phyloP scores from a whole-genome alignment of 2,797 vertebrate species.

The Syngnathus acus region DNA sequence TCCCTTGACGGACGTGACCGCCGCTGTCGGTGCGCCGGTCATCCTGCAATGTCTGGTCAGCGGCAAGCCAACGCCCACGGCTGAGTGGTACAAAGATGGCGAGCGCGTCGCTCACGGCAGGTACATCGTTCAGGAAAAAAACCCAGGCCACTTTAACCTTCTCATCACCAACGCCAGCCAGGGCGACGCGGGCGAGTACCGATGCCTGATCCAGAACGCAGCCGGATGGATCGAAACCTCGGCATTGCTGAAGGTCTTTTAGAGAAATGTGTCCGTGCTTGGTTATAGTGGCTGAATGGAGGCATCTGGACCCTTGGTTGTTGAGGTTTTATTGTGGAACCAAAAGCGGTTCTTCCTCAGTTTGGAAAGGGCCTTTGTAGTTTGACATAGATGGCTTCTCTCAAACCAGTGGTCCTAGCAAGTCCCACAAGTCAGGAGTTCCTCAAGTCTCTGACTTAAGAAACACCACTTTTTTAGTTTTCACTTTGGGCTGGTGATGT shows the following conservation, averaged over 20 bases:
- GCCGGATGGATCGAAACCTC: constrained; percentile 76
- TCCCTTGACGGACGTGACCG: constrained; percentile 76
- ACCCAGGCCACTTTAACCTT: constrained; percentile 80
- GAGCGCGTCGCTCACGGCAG: constrained; percentile 70
- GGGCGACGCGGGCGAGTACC: constrained; percentile 84
- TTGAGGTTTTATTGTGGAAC: neutral
- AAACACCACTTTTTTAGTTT: neutral
- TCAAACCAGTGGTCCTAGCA: neutral
- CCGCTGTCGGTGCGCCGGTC: constrained; percentile 76
- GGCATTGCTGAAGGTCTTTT: constrained; percentile 80
- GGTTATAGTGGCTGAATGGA: neutral
- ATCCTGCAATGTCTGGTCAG: constrained; percentile 86
- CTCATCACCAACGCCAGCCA: constrained; percentile 78
- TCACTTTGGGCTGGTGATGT: neutral
- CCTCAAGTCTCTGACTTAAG: neutral
- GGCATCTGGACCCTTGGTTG: neutral
- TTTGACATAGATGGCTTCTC: neutral
- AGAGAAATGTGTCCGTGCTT: constrained; percentile 16
- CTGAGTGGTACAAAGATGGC: constrained; percentile 86
- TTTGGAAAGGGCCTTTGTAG: neutral
- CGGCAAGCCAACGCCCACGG: constrained; percentile 78
- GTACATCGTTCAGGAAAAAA: constrained; percentile 81
- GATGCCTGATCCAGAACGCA: constrained; percentile 81
- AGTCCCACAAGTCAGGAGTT: neutral
- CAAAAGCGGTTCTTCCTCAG: neutral